A percentile compares a stretch with the other conserved stretches of the same genome.
Conservation (phyloP, 2,797 vertebrate genomes). For the Epinephelus awoara region DNA sequence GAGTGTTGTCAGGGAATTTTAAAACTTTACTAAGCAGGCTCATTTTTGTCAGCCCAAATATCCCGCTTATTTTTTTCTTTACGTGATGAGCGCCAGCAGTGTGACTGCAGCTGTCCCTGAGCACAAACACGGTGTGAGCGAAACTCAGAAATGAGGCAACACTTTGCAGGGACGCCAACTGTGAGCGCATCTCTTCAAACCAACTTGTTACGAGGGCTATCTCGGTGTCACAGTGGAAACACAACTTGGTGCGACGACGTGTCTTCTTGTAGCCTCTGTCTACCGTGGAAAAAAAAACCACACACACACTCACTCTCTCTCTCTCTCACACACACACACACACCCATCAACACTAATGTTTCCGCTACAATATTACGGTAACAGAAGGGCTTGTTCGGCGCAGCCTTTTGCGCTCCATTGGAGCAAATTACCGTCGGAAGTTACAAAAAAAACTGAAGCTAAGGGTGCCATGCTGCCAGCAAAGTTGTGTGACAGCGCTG, state of each 20-base stretch:
- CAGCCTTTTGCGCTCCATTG: conserved; percentile 55
- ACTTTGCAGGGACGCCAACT: conserved; percentile 10
- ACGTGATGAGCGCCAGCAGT: neutral
- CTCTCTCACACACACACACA: neutral
- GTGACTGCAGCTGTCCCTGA: neutral
- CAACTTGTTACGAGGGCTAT: neutral
- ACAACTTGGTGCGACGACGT: conserved; percentile 57
- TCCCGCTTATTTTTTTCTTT: neutral
- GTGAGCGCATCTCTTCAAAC: conserved; percentile 17
- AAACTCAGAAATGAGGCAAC: neutral
- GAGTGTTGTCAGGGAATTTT: too few relatives aligned
- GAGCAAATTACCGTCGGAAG: conserved; percentile 45
- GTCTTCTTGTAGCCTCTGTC: conserved; percentile 39
- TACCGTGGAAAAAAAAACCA: conserved; percentile 60
- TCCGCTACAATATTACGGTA: conserved; percentile 67
- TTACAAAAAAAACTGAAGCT: neutral
- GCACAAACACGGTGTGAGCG: neutral
- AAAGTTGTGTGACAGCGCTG: conserved; percentile 70
- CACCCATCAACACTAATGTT: conserved; percentile 41
- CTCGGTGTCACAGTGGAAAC: conserved; percentile 64
- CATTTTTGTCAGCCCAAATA: neutral
- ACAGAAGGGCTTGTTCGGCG: conserved; percentile 52
- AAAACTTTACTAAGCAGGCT: too few relatives aligned
- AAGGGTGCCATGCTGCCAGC: conserved; percentile 64
- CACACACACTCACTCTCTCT: conserved; percentile 11